Conservation (phyloP, 2,797 vertebrate genomes). For the Ctenopoma kingsleyae region DNA sequence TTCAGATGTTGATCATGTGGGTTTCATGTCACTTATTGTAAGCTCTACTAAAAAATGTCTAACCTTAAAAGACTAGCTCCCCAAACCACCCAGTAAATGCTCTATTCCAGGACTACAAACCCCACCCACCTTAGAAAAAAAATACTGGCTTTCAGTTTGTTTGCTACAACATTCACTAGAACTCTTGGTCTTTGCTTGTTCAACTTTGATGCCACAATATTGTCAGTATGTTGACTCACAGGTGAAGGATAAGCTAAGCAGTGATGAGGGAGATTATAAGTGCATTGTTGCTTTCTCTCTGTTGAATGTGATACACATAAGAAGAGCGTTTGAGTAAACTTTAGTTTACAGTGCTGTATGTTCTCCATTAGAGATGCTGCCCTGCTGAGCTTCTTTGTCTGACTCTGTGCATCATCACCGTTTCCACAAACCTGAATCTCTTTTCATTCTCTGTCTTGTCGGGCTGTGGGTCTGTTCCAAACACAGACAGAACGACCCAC, state of each 20-base stretch:
- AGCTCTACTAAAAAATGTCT: background rate
- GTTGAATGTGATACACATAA: background rate
- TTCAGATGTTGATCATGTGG: conserved; percentile 9
- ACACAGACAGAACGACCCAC: conserved; percentile 78
- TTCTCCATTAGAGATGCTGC: no score
- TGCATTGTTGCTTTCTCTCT: background rate
- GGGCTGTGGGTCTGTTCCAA: conserved; percentile 53
- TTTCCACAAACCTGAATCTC: conserved; percentile 26
- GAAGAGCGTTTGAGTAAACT: no score
- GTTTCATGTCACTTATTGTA: background rate
- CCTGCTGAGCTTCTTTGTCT: conserved; percentile 24
- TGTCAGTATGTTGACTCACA: background rate
- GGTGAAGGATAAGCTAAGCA: background rate
- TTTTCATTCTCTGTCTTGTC: conserved; percentile 25
- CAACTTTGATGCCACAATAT: conserved; percentile 5
- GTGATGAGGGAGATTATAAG: background rate
- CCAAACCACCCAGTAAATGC: conserved; percentile 25
- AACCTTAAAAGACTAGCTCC: conserved; percentile 2
- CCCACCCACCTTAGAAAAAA: conserved; percentile 3
- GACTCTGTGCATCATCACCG: conserved; percentile 10
- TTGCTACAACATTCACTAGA: background rate
- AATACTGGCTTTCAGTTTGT: background rate
- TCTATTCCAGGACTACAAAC: conserved; percentile 10
- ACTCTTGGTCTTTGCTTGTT: background rate
- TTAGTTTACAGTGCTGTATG: no score